Conservation (phyloP, 2,797 vertebrate species). For the Sus cebifrons region DNA sequence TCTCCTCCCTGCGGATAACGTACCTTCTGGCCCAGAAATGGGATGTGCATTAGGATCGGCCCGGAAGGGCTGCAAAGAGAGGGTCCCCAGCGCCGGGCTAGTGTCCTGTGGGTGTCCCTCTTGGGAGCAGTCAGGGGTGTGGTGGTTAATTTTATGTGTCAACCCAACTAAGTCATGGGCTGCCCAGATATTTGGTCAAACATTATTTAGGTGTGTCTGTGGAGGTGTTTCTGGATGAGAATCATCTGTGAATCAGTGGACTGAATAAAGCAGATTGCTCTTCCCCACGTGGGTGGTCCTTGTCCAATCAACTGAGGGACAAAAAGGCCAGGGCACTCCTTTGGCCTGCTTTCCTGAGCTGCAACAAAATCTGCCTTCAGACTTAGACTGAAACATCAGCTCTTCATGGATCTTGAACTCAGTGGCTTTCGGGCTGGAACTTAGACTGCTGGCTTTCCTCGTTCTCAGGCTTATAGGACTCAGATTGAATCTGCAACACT, state of each 20-base stretch:
- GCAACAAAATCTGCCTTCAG: background rate
- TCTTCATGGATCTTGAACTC: background rate
- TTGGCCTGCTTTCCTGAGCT: background rate
- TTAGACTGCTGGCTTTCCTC: background rate
- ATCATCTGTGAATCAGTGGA: background rate
- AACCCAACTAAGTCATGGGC: background rate
- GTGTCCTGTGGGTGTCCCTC: background rate
- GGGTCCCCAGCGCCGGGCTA: background rate
- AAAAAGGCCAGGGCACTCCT: background rate
- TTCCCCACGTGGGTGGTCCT: background rate
- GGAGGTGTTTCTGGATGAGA: background rate
- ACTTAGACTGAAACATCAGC: background rate
- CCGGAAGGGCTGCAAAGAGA: background rate
- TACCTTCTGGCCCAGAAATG: background rate
- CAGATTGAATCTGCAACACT: background rate
- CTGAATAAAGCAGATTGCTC: background rate
- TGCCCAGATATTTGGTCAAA: background rate
- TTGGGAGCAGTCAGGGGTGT: background rate
- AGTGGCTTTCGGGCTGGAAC: background rate
- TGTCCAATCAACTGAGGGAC: background rate
- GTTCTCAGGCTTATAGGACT: background rate
- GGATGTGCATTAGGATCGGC: background rate
- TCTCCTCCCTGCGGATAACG: background rate
- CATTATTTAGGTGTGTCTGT: background rate
- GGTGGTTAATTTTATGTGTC: background rate